Evolutionary conservation across 2,113 vertebrate genomes (phyloP), one percentile per base, ranked within the genome.

Genomic region (Meriones unguiculatus): DNA sequence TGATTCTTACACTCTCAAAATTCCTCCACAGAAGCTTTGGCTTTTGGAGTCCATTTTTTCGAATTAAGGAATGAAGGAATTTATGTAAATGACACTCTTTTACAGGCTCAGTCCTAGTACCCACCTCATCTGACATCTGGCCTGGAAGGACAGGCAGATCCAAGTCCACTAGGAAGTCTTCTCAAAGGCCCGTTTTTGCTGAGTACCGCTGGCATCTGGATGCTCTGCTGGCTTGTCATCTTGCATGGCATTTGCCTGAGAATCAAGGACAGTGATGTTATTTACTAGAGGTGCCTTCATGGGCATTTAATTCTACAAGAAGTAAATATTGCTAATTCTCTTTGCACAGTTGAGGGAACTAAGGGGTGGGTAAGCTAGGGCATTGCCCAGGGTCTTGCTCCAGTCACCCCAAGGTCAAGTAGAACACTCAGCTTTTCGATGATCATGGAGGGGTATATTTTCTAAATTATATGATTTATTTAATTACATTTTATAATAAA

Each of bases 401-500:
- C 89, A 91, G 87, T 41, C 11, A 30, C 77, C 7, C 24, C 32
- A 41, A 72, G 25, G 50, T 90, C 14, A 92, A 90, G 17, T 41
- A 57, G 4, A 86, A 67, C 38, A 90, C 17, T 30, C 32, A 62
- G 73, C 6, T 32, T 84, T 13, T 84, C 20, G 28, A 15, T 91
- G 64, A 89, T 84, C 76, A 67, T 76, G 59, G 18, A 77, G 78
- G 2, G 64, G 7, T 1, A 24, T 89, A 50, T 78, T 70, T 91
- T 52, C 0, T 38, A 72, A 75, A 28, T 38, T 46, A 62, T 41
- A 35, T 62, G 73, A 91, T 73, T 96, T 46, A 65, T 85, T 90
- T 80, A 64, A 89, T 90, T 91, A 9, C 14, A 75, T 70, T 85
- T 92, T 93, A 38, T 18, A 77, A 86, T 90, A 5, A 10, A 89